Conservation (phyloP, 2,888 invertebrate species). For the Monochamus alternatus region DNA sequence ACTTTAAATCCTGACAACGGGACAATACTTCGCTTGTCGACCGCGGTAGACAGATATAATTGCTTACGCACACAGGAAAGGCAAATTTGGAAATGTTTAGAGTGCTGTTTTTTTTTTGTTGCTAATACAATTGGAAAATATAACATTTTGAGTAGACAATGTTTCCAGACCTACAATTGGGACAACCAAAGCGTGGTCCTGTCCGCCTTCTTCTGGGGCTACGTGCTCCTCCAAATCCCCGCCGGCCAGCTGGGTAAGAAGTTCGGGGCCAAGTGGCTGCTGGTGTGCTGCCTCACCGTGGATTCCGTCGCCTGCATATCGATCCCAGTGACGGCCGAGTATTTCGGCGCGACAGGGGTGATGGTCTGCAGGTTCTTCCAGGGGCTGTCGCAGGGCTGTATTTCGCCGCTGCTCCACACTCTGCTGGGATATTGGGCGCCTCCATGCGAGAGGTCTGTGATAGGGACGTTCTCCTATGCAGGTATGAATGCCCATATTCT, state of each 20-base stretch:
- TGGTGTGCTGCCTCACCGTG: conserved; percentile 74
- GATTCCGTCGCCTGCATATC: conserved; percentile 79
- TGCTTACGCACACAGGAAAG: too few relatives aligned
- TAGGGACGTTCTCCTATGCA: conserved; percentile 80
- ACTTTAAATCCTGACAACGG: too few relatives aligned
- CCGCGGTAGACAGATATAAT: too few relatives aligned
- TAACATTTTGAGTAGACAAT: too few relatives aligned
- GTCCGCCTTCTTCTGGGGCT: conserved; percentile 88
- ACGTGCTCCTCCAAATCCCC: conserved; percentile 82
- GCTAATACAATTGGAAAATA: too few relatives aligned
- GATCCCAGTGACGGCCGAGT: conserved; percentile 79
- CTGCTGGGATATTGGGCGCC: conserved; percentile 86
- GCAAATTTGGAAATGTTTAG: too few relatives aligned
- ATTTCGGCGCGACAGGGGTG: conserved; percentile 77
- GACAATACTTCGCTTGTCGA: too few relatives aligned
- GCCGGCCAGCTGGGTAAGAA: conserved; percentile 81
- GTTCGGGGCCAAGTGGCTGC: conserved; percentile 82
- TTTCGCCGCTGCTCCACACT: conserved; percentile 82
- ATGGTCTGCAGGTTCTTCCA: conserved; percentile 79
- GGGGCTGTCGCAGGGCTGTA: conserved; percentile 83
- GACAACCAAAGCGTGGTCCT: conserved; percentile 74
- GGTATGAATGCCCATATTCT: conserved; percentile 61
- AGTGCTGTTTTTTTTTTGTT: too few relatives aligned
- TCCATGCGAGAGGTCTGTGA: conserved; percentile 78
- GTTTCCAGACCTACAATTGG: conserved; percentile 74